A percentile compares a stretch with the other conserved stretches of the same genome.
Conservation (phyloP, 2,113 vertebrate species). For the Cariama cristata region DNA sequence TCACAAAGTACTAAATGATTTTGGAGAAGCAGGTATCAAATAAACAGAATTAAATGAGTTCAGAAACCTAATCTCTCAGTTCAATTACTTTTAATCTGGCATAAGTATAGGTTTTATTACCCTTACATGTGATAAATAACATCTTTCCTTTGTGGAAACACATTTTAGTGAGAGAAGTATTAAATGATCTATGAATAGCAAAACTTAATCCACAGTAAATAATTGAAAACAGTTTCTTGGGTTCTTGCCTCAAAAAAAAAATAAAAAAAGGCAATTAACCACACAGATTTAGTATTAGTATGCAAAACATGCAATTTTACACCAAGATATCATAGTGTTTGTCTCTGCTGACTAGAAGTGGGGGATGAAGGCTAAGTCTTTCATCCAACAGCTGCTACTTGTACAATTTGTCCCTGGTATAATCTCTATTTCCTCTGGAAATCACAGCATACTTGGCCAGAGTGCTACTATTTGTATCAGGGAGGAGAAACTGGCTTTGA, state of each 20-base stretch:
- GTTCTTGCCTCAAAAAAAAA: constrained; percentile 29
- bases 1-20: constrained; percentile 46
- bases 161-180: neutral
- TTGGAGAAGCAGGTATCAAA: constrained; percentile 51
- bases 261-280: neutral
- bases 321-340: neutral
- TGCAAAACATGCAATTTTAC: neutral
- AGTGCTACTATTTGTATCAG: neutral
- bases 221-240: constrained; percentile 40
- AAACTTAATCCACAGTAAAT: constrained; percentile 42
- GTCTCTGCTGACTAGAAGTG: neutral
- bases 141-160: neutral
- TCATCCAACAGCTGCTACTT: neutral
- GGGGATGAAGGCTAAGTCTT: neutral
- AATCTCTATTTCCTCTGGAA: neutral
- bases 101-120: neutral
- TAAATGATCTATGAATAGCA: neutral
- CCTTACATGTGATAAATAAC: neutral
- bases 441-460: neutral
- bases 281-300: neutral
- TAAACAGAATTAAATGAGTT: constrained; percentile 53
- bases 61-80: constrained; percentile 48
- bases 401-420: neutral
- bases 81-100: constrained; percentile 62
- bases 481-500: neutral